phyloP scores from a whole-genome alignment of 2,888 invertebrate species.

The Eupithecia inturbata region DNA sequence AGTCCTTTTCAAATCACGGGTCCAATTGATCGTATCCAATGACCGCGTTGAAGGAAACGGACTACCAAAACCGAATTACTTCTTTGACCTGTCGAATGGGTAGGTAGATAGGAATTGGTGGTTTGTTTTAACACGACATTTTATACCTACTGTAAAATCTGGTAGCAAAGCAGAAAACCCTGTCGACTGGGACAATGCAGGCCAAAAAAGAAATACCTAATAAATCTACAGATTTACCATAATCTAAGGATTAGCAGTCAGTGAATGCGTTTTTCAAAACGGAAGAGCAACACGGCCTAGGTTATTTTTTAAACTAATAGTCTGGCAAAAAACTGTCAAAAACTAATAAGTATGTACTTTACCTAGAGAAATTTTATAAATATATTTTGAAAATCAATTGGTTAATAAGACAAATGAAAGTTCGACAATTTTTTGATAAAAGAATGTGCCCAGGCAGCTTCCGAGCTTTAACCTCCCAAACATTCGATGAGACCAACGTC shows the following conservation, averaged over 20 bases:
- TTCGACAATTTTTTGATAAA: neutral
- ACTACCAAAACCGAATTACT: constrained; percentile 69
- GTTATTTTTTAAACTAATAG: too few relatives aligned
- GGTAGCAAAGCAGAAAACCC: neutral
- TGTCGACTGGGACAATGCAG: neutral
- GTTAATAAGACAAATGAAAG: neutral
- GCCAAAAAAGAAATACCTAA: neutral
- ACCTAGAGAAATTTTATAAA: too few relatives aligned
- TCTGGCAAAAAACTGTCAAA: too few relatives aligned
- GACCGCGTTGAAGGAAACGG: constrained; percentile 59
- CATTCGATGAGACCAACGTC: constrained; percentile 42
- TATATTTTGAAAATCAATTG: neutral
- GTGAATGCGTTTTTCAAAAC: too few relatives aligned
- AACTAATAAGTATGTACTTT: too few relatives aligned
- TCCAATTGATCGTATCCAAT: constrained; percentile 67
- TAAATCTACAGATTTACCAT: neutral
- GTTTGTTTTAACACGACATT: neutral
- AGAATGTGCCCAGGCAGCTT: constrained; percentile 31
- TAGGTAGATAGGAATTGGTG: neutral
- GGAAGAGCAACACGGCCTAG: too few relatives aligned
- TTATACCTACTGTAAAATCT: neutral
- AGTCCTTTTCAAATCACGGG: constrained; percentile 42
- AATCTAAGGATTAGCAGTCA: too few relatives aligned
- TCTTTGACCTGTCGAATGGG: constrained; percentile 47
- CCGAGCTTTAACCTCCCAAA: neutral